Conservation (phyloP, 2,797 vertebrate species). For the Hapalemur alaotrensis region DNA sequence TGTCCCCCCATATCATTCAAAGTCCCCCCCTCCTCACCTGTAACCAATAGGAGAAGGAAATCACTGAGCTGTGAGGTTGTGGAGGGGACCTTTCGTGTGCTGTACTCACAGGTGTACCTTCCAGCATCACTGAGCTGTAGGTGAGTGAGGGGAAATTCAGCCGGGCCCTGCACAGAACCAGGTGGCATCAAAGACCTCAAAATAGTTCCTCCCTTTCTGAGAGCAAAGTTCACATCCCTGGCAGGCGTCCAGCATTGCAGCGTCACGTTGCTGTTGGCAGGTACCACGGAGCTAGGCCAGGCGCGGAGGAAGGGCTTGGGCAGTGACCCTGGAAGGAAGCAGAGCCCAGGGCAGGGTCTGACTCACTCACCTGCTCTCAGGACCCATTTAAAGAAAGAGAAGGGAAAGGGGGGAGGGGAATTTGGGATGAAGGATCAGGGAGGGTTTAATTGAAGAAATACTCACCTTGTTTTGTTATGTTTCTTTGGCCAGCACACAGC, state of each 20-base stretch:
- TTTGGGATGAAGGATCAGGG: too few species aligned
- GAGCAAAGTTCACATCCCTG: fast-evolving
- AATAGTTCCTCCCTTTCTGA: fast-evolving
- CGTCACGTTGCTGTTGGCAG: fast-evolving
- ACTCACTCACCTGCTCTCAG: not conserved
- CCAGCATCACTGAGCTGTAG: not conserved
- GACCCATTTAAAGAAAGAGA: not conserved
- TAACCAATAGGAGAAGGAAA: not conserved
- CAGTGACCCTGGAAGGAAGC: not conserved
- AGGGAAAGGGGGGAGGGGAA: fast-evolving
- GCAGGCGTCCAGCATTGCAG: fast-evolving
- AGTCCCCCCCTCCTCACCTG: not conserved
- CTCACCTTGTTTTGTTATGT: not conserved
- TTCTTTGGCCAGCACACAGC: not conserved
- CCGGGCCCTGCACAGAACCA: fast-evolving
- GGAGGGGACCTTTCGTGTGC: fast-evolving
- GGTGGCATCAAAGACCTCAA: fast-evolving
- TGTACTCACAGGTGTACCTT: not conserved
- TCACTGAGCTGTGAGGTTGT: not conserved
- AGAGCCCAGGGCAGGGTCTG: not conserved
- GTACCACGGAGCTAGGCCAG: not conserved
- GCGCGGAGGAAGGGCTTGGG: not conserved
- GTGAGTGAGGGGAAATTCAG: not conserved
- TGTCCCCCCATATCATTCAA: not conserved
- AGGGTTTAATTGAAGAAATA: not conserved